These are phyloP conservation scores for Brachyrhaphis roseni DNA, from an alignment of 2,797 vertebrate genomes.

Conservation along the genomic window DNA sequence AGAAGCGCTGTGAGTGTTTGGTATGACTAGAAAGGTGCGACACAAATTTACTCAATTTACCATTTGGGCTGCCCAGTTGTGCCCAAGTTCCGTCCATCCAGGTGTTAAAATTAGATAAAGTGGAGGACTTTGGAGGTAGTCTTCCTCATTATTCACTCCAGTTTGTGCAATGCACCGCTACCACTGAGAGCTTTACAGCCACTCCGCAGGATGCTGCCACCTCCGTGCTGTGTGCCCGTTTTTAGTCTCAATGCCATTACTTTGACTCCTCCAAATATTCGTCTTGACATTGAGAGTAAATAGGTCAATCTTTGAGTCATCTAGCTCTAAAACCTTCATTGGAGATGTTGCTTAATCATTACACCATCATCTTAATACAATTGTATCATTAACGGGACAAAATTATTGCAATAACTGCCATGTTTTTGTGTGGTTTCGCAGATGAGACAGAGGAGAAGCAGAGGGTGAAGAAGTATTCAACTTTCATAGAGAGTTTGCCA, in stretches of 20 bases:
- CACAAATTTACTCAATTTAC: background rate
- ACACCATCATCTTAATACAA: background rate
- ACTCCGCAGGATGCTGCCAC: background rate
- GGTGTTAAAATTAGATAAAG: background rate
- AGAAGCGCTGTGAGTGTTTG: background rate
- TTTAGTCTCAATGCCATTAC: background rate
- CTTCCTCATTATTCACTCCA: background rate
- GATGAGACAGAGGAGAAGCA: slow-evolving; percentile 86
- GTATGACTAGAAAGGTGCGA: background rate
- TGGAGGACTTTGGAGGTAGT: background rate
- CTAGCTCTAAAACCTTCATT: background rate
- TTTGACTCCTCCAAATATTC: background rate
- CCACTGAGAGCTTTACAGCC: background rate
- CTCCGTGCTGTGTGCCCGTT: background rate
- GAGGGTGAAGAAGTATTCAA: slow-evolving; percentile 88
- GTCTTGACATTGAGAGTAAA: background rate
- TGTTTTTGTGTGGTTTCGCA: slow-evolving; percentile 52
- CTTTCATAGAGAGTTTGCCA: slow-evolving; percentile 89
- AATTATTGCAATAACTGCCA: background rate
- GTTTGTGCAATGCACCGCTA: background rate
- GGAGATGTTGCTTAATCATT: background rate
- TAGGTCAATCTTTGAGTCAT: background rate
- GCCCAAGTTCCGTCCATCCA: background rate
- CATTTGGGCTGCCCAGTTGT: background rate
- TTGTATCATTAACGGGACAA: background rate